Evolutionary conservation across 2,113 vertebrate species (phyloP), one percentile per base, ranked within the genome.

Genomic region (Okapia johnstoni): DNA sequence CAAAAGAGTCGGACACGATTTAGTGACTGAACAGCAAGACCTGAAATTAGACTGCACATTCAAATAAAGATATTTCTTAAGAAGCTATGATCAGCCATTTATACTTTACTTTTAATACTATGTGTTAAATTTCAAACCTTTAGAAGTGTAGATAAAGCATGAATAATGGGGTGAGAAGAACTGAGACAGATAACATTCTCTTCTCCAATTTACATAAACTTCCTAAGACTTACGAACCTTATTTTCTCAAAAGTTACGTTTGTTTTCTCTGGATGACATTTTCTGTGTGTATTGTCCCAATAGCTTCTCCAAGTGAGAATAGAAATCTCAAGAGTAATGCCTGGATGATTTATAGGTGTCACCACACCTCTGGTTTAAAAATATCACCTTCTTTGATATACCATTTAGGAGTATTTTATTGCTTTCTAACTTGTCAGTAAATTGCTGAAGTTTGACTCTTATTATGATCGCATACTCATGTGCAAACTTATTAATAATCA

Each of bases 351-450:
- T 95, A 54, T 89, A 85, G 43, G 50, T 92, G 76, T 95, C 79
- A 80, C 43, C 87, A 85, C 66, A 88, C 55, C 16, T 97, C 76
- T 73, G 21, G 33, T 70, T 73, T 90, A 95, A 97, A 97, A 96
- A 36, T 90, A 50, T 9, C 33, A 0, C 70, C 60, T 96, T 94
- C 63, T 85, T 33, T 88, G 90, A 85, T 94, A 76, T 55, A 94
- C 14, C 88, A 55, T 58, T 96, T 90, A 85, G 54, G 43, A n/a
- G 10, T 88, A 96, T 96, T 96, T 97, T 88, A 97, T 95, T 88
- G 81, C 96, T 98, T 92, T 96, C 88, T 97, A 95, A 96, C 92
- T 95, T 97, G 85, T 95, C 92, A 93, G 57, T 73, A 97, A 97
- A 94, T 97, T 94, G 85, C 84, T 93, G 26, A 23, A 94, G 50